These are phyloP conservation scores for Huso huso DNA, from an alignment of 2,797 vertebrate species.

Conservation along the genomic window DNA sequence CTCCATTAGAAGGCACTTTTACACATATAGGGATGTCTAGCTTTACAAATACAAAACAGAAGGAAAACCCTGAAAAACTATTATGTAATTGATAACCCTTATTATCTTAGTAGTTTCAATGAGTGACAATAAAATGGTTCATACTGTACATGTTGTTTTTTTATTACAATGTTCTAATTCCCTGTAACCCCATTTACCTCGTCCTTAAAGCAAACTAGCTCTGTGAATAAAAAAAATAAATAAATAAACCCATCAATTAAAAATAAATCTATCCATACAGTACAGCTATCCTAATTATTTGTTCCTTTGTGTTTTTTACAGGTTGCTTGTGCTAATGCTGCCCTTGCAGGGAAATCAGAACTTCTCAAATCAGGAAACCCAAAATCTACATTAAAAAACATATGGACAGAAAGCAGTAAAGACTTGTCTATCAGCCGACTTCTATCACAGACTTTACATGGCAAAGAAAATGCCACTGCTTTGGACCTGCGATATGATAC, in stretches of 20 bases:
- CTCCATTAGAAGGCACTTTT: no score
- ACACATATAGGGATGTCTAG: no score
- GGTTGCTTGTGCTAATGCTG: conserved; percentile 79
- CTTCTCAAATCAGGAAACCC: conserved; percentile 83
- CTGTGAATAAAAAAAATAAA: not conserved
- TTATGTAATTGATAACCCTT: no score
- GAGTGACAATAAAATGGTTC: no score
- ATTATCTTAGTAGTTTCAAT: no score
- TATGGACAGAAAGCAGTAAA: conserved; percentile 97
- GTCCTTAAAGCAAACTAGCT: not conserved
- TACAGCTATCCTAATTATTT: not conserved
- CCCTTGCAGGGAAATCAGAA: conserved; percentile 75
- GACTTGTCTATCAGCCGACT: conserved; percentile 95
- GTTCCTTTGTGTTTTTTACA: conserved; percentile 46
- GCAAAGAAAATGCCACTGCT: conserved; percentile 88
- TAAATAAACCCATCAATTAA: not conserved
- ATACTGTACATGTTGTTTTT: no score
- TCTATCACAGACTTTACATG: conserved; percentile 91
- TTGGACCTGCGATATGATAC: conserved; percentile 92
- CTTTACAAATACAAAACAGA: no score
- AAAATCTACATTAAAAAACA: conserved; percentile 89
- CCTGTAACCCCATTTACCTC: not conserved
- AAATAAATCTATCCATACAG: not conserved
- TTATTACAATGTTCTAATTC: no score
- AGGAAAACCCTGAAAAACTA: no score